Conservation (phyloP, 2,888 invertebrate species). For the Xylota segnis region DNA sequence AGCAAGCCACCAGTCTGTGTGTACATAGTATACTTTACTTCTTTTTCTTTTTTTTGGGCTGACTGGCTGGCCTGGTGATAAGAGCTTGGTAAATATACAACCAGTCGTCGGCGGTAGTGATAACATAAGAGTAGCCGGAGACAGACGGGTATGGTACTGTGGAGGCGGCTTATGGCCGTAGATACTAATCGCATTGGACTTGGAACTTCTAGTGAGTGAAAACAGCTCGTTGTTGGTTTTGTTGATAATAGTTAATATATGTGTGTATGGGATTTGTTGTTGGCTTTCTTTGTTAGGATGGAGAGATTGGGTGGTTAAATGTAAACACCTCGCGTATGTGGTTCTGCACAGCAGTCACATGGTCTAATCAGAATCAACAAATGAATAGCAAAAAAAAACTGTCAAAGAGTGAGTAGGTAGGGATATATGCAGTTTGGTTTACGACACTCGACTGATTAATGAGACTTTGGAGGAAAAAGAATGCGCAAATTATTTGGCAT, state of each 20-base stretch:
- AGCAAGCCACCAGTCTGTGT: slow-evolving; percentile 13
- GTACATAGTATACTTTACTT: slow-evolving; percentile 21
- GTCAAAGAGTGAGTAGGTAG: not conserved
- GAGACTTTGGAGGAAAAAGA: not conserved
- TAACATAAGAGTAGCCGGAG: slow-evolving; percentile 13
- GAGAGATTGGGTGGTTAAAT: not conserved
- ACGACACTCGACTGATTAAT: slow-evolving; percentile 1
- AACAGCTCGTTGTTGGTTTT: slow-evolving; percentile 24
- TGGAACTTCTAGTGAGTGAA: slow-evolving; percentile 41
- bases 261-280: no score
- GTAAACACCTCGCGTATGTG: slow-evolving; percentile 17
- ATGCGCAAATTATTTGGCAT: not conserved
- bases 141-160: slow-evolving; percentile 15
- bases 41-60: not conserved
- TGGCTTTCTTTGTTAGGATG: slow-evolving; percentile 8
- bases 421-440: not conserved
- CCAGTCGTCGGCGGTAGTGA: slow-evolving; percentile 16
- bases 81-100: slow-evolving; percentile 40
- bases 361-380: slow-evolving; percentile 31
- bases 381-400: not conserved
- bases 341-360: slow-evolving; percentile 27
- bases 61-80: slow-evolving; percentile 36
- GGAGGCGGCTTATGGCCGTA: slow-evolving; percentile 45
- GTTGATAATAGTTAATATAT: slow-evolving; percentile 16
- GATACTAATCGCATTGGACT: slow-evolving; percentile 60